phyloP scores from a whole-genome alignment of 1,140 invertebrate genomes.

The Chlorops oryzae region DNA sequence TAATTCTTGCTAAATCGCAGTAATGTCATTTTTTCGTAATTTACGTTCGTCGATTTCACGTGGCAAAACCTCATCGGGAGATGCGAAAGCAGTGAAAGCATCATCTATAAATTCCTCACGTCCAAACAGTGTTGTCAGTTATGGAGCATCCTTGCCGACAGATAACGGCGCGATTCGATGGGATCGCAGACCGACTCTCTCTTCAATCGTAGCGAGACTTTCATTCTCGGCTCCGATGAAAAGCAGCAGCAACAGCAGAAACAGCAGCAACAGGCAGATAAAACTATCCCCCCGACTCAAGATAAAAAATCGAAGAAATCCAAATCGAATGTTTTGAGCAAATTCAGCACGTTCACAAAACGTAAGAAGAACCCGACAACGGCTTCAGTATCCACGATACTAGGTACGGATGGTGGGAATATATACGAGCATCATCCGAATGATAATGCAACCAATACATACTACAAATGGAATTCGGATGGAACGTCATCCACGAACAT shows the following conservation, averaged over 20 bases:
- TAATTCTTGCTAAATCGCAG: too few species aligned
- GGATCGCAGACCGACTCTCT: constrained; percentile 25
- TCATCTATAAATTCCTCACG: constrained; percentile 24
- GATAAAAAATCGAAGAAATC: constrained; percentile 44
- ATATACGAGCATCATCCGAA: constrained; percentile 43
- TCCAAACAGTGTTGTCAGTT: constrained; percentile 35
- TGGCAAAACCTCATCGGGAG: constrained; percentile 38
- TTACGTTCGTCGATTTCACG: constrained; percentile 38
- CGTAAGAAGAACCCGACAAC: constrained; percentile 38
- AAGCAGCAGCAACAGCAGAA: constrained; percentile 17
- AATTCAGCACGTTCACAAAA: constrained; percentile 44
- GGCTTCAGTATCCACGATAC: constrained; percentile 16
- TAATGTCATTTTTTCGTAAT: constrained; percentile 45
- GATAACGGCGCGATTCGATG: constrained; percentile 26
- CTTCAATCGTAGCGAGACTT: constrained; percentile 39
- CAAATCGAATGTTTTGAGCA: constrained; percentile 42
- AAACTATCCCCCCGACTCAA: constrained; percentile 36
- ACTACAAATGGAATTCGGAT: constrained; percentile 43
- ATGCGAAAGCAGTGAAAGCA: constrained; percentile 36
- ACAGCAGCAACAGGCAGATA: constrained; percentile 13
- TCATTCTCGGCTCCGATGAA: constrained; percentile 32
- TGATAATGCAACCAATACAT: constrained; percentile 41
- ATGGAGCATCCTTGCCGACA: constrained; percentile 5
- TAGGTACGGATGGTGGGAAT: too few species aligned
- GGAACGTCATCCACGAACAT: constrained; percentile 25